Conservation (phyloP, 2,797 vertebrate species). For the Denticeps clupeoides region DNA sequence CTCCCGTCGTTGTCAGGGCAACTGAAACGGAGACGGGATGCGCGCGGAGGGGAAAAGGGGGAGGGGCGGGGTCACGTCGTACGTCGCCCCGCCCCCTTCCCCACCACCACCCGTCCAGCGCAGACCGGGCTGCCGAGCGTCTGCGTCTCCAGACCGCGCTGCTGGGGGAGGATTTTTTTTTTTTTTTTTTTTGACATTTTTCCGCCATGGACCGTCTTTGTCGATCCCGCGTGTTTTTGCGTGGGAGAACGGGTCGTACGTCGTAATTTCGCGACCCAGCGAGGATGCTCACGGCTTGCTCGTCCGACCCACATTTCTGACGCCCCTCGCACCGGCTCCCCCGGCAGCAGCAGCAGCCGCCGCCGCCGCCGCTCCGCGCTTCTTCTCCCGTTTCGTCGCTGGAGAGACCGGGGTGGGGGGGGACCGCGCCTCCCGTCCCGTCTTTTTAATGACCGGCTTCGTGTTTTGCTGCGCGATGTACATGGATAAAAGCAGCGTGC, state of each 20-base stretch:
- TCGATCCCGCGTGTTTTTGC: background rate
- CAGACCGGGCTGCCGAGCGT: too few species aligned
- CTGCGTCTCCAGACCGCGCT: too few species aligned
- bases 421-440: slow-evolving; percentile 50
- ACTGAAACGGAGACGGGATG: slow-evolving; percentile 33
- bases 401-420: slow-evolving; percentile 53
- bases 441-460: slow-evolving; percentile 67
- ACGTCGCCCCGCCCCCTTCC: too few species aligned
- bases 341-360: too few species aligned
- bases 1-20: slow-evolving; percentile 65
- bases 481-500: slow-evolving; percentile 69
- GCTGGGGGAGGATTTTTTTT: slow-evolving; percentile 12
- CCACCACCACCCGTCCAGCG: too few species aligned
- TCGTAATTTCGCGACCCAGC: slow-evolving; percentile 16
- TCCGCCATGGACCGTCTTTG: slow-evolving; percentile 14
- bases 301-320: slow-evolving; percentile 17
- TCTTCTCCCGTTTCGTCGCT: slow-evolving; percentile 40
- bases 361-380: slow-evolving; percentile 18
- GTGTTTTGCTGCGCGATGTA: slow-evolving; percentile 72
- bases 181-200: slow-evolving; percentile 12
- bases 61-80: slow-evolving; percentile 11
- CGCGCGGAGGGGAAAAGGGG: slow-evolving; percentile 6
- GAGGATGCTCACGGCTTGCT: slow-evolving; percentile 23
- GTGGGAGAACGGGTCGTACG: background rate
- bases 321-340: too few species aligned